Evolutionary conservation across 2,888 invertebrate species (phyloP).

Genomic region (Machimus rusticus): DNA sequence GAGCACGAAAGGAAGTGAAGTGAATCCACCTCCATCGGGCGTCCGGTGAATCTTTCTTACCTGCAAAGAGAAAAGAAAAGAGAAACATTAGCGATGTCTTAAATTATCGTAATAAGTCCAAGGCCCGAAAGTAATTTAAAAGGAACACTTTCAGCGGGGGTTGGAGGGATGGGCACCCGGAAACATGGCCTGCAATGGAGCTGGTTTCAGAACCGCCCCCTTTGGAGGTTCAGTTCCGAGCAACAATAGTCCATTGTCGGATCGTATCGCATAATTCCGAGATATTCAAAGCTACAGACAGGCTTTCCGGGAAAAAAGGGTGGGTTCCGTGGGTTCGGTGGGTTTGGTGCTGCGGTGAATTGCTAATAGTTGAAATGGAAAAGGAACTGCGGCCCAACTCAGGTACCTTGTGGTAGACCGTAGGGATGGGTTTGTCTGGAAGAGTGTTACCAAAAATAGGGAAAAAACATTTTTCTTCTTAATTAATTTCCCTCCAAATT

Average conservation of each 20-base stretch:
- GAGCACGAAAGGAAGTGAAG: not conserved
- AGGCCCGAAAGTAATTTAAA: conserved; percentile 8
- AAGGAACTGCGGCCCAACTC: not conserved
- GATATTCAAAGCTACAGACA: not conserved
- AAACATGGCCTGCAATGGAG: not conserved
- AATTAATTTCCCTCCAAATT: not conserved
- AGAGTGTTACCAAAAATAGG: not conserved
- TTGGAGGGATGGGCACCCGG: too few species aligned
- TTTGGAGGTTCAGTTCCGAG: not conserved
- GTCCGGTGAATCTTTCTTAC: not conserved
- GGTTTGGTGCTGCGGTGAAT: not conserved
- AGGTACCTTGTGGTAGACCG: not conserved
- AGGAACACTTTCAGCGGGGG: not conserved
- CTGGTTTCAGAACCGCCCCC: not conserved
- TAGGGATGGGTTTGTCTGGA: not conserved
- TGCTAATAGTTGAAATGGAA: conserved; percentile 6
- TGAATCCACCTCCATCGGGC: not conserved
- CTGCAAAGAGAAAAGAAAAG: conserved; percentile 18
- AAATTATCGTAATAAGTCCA: conserved; percentile 21
- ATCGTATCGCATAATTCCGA: not conserved
- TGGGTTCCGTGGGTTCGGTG: not conserved
- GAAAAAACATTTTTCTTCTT: not conserved
- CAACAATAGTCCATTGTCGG: not conserved
- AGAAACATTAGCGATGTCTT: conserved; percentile 24
- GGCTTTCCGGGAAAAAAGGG: not conserved